These are phyloP conservation scores for Sweltsa coloradensis DNA, from an alignment of 1,140 invertebrate species.

Conservation along the genomic window DNA sequence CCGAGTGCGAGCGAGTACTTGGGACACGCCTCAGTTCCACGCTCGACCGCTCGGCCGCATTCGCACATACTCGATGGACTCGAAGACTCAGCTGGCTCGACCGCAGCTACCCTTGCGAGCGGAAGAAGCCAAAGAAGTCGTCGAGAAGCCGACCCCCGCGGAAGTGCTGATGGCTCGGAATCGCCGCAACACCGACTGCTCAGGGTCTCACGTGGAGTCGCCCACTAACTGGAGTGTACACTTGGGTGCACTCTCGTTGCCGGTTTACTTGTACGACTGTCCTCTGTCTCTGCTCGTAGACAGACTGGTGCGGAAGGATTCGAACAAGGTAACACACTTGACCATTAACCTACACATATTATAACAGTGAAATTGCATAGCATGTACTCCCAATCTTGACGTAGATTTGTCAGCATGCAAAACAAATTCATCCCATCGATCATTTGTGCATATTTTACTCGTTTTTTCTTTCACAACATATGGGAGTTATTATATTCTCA, in stretches of 20 bases:
- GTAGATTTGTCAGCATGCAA: too few species aligned
- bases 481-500: too few species aligned
- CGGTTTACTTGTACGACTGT: constrained; percentile 60
- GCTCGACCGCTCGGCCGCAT: constrained; percentile 1
- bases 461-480: too few species aligned
- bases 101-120: too few species aligned
- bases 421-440: background rate
- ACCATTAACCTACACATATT: too few species aligned
- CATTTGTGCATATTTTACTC: too few species aligned
- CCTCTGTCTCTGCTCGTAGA: constrained; percentile 43
- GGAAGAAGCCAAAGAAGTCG: too few species aligned
- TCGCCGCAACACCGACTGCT: too few species aligned
- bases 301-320: constrained; percentile 36
- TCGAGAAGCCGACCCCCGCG: too few species aligned
- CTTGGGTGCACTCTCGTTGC: constrained; percentile 32
- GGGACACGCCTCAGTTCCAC: constrained; percentile 16
- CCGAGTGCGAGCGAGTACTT: constrained; percentile 20
- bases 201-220: background rate
- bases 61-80: constrained; percentile 12
- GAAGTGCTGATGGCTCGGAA: too few species aligned
- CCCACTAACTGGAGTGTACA: background rate
- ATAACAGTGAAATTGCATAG: too few species aligned
- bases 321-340: background rate
- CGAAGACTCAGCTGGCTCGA: constrained; percentile 6
- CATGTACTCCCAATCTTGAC: too few species aligned